Evolutionary conservation across 2,888 invertebrate genomes (phyloP).

Genomic region (Oxycera nigricornis): DNA sequence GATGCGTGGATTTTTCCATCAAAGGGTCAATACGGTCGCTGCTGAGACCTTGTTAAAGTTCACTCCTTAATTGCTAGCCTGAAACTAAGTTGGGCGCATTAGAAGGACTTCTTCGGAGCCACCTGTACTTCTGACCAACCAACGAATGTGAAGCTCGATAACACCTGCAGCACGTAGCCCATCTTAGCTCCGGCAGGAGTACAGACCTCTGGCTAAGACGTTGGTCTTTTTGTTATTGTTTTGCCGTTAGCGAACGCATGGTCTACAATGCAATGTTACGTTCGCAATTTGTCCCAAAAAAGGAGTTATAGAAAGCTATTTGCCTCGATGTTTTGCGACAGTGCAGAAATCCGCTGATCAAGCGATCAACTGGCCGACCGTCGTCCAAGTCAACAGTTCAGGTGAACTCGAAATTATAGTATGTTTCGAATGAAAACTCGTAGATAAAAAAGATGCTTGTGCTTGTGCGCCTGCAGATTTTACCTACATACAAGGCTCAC

Average conservation of each 20-base stretch:
- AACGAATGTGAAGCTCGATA: neutral
- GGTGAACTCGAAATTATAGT: slow-evolving; percentile 23
- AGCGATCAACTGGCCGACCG: slow-evolving; percentile 16
- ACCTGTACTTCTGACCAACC: neutral
- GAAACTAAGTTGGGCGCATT: too few relatives aligned
- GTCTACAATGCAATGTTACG: slow-evolving; percentile 42
- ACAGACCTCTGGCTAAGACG: neutral
- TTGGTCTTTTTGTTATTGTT: neutral
- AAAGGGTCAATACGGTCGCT: too few relatives aligned
- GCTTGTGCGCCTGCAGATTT: neutral
- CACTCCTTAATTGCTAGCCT: too few relatives aligned
- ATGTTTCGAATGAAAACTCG: too few relatives aligned
- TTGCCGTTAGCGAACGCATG: slow-evolving; percentile 20
- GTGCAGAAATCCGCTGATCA: slow-evolving; percentile 40
- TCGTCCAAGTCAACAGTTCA: slow-evolving; percentile 3
- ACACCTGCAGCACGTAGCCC: too few relatives aligned
- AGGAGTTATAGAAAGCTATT: slow-evolving; percentile 55
- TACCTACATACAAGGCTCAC: neutral
- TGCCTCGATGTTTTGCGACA: slow-evolving; percentile 51
- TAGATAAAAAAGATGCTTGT: too few relatives aligned
- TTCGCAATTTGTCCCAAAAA: slow-evolving; percentile 53
- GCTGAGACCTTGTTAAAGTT: too few relatives aligned
- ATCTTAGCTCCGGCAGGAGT: too few relatives aligned
- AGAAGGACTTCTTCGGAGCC: too few relatives aligned
- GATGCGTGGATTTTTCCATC: too few relatives aligned